Conservation (phyloP, 1,140 invertebrate genomes). For the Periplaneta americana region DNA sequence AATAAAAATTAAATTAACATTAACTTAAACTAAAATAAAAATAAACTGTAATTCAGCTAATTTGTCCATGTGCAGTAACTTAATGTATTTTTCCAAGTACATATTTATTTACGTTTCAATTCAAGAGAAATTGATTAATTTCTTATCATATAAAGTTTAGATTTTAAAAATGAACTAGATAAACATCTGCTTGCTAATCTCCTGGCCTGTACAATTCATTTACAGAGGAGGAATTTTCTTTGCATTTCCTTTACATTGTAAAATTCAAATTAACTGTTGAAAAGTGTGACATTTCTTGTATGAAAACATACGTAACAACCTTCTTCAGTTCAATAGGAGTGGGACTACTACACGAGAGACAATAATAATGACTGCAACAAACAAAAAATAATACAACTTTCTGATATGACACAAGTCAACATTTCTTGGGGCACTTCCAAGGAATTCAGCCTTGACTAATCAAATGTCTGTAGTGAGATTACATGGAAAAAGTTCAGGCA, state of each 20-base stretch:
- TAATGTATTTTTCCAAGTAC: too few species aligned
- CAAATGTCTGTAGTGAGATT: neutral
- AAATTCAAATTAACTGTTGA: too few species aligned
- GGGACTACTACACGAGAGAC: neutral
- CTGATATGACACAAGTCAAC: neutral
- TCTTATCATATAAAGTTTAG: neutral
- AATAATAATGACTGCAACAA: too few species aligned
- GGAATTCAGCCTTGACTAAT: neutral
- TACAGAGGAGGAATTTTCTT: neutral
- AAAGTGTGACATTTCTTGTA: neutral
- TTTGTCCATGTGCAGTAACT: too few species aligned
- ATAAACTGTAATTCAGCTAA: too few species aligned
- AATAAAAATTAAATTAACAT: too few species aligned
- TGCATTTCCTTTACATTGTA: too few species aligned
- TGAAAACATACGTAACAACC: neutral
- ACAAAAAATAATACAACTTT: neutral
- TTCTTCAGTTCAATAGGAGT: neutral
- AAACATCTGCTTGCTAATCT: neutral
- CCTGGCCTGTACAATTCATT: neutral
- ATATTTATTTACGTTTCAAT: too few species aligned
- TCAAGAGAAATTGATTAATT: too few species aligned
- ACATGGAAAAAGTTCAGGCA: neutral
- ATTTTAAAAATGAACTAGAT: neutral
- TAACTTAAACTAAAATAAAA: too few species aligned
- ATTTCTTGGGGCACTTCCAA: neutral